Evolutionary conservation across 1,140 invertebrate genomes (phyloP), one percentile per base, ranked within the genome.

Genomic region (Pseudomyrmex dendroicus): DNA sequence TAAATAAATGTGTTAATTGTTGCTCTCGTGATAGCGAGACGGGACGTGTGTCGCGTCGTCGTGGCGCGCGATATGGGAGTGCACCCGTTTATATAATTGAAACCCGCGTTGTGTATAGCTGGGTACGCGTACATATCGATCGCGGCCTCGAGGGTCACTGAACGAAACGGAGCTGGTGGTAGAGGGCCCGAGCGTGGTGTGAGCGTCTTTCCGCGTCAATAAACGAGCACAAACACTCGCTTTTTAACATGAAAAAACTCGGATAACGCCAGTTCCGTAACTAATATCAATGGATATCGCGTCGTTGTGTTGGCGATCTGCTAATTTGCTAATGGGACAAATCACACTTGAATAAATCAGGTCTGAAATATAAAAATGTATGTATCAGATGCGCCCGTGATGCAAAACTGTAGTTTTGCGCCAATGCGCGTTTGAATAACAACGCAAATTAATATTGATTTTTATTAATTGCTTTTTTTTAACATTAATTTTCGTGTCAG

Each of bases 141-240:
- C 76, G 76, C 66, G 66, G 76, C 66, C 54, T 70, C 66, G 66
- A 80, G 76, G 76, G 76, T 80, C 76, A 80, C 76, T 80, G 76
- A 80, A 80, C 76, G 76, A 80, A 77, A 77, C 61, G 73, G 56
- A 78, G 64, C 66, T 64, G 70, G 64, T 15, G 52, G 57, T 17
- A 35, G 64, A 46, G 54, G 13, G 44, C 64, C 64, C 66, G 25
- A 80, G 54, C 66, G 13, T 20, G 54, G 62, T 66, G 35, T 35
- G 35, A 12, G 15, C 20, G 54, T 72, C 54, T 54, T 72, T 80
- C 15, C n/a, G 46, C 76, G 66, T 20, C 54, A n/a, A 80, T 70
- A 70, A 59, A 80, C 70, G 70, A 80, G 70, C 59, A 59, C 50
- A 44, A 48, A 57, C 35, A 17, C 44, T 17, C 48, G 52, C 35